Evolutionary conservation across 2,797 vertebrate species (phyloP).

Genomic region (Spinus pinus): DNA sequence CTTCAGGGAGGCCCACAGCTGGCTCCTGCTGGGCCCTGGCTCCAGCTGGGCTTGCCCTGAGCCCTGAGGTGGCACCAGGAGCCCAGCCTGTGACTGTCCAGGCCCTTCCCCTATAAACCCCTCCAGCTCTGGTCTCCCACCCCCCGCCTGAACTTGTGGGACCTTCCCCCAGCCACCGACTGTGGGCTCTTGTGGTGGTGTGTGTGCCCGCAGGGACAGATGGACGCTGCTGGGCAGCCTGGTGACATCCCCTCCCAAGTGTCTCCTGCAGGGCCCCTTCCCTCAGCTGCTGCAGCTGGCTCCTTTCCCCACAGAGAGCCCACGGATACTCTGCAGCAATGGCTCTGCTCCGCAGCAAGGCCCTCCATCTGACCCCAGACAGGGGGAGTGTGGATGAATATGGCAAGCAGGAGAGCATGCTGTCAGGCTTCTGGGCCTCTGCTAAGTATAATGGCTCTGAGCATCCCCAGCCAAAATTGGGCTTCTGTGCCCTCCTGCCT

Average conservation of each 20-base stretch:
- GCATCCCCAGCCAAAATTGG: neutral
- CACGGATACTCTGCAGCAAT: neutral
- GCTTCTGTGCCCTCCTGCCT: neutral
- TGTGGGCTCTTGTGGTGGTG: neutral
- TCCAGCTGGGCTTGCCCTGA: neutral
- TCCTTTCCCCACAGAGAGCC: neutral
- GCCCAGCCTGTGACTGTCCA: neutral
- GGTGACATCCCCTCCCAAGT: neutral
- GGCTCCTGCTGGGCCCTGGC: neutral
- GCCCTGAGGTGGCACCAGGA: neutral
- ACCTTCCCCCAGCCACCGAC: neutral
- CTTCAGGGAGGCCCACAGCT: neutral
- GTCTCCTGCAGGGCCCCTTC: neutral
- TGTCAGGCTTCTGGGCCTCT: neutral
- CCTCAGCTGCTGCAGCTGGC: neutral
- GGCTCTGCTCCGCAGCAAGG: neutral
- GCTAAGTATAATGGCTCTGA: neutral
- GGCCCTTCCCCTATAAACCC: accelerated
- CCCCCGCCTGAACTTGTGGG: neutral
- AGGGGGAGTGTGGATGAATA: neutral
- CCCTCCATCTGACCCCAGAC: neutral
- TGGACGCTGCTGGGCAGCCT: neutral
- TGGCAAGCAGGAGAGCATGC: neutral
- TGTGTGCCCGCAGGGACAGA: neutral
- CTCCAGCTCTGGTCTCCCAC: accelerated